Conservation (phyloP, 2,797 vertebrate genomes). For the Lateolabrax maculatus region DNA sequence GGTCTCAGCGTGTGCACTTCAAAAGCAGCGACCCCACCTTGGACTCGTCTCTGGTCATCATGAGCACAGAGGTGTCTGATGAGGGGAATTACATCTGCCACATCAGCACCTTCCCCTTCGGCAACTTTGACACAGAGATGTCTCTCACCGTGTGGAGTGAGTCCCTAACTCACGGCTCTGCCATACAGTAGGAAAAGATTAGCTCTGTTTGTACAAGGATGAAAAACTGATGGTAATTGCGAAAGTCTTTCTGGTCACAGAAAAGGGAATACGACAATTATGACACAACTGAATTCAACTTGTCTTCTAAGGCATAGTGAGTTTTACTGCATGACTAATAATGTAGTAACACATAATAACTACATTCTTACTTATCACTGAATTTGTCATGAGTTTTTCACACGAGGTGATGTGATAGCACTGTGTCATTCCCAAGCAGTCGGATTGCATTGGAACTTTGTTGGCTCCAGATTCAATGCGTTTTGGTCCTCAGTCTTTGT, state of each 20-base stretch:
- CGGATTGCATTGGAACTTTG: too few relatives aligned
- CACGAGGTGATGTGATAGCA: background rate
- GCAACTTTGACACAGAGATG: conserved; percentile 86
- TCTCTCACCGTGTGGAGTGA: conserved; percentile 86
- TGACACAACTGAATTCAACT: background rate
- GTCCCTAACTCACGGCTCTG: conserved; percentile 40
- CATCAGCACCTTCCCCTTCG: conserved; percentile 88
- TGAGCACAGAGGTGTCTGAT: conserved; percentile 77
- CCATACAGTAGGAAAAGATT: background rate
- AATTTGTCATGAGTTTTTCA: background rate
- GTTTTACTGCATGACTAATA: background rate
- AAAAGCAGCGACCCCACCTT: conserved; percentile 66
- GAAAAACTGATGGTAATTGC: background rate
- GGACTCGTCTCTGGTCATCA: conserved; percentile 82
- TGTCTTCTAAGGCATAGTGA: background rate
- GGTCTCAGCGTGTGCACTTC: conserved; percentile 73
- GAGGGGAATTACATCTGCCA: conserved; percentile 90
- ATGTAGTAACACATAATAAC: background rate
- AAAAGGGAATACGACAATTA: background rate
- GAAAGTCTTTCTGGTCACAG: background rate
- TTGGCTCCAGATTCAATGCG: too few relatives aligned
- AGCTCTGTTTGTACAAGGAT: background rate
- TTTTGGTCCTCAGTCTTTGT: too few relatives aligned
- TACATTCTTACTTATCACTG: background rate
- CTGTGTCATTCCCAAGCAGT: too few relatives aligned